These are phyloP conservation scores for Parapristionchus giblindavisi DNA, from an alignment of 2,888 invertebrate species.

Conservation along the genomic window DNA sequence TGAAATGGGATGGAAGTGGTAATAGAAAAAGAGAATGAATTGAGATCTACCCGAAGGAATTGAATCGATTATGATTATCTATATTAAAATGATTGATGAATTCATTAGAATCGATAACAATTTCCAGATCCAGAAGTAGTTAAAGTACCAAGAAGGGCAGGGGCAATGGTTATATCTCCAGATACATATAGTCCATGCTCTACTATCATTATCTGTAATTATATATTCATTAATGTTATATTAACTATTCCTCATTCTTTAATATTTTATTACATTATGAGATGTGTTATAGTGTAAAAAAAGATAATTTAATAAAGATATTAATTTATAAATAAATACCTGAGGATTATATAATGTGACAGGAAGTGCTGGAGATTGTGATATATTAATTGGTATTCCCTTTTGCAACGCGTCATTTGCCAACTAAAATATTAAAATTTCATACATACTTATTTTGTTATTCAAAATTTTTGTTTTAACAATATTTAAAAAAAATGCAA, in stretches of 20 bases:
- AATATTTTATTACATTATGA: neutral
- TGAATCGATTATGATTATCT: neutral
- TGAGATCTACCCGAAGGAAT: neutral
- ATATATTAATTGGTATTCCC: constrained; percentile 61
- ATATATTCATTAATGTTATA: neutral
- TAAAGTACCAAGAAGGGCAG: constrained; percentile 50
- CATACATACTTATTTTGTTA: neutral
- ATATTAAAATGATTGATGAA: neutral
- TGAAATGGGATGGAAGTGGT: neutral
- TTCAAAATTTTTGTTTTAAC: too few species aligned
- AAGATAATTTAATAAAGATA: neutral
- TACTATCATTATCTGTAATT: constrained; percentile 46
- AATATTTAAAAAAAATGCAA: constrained; percentile 3
- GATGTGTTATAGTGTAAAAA: too few species aligned
- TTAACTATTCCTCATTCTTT: too few species aligned
- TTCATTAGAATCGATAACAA: constrained; percentile 35
- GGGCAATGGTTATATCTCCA: constrained; percentile 63
- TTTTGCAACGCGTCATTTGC: constrained; percentile 64
- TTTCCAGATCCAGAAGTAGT: neutral
- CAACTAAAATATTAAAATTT: constrained; percentile 46
- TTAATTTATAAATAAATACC: too few species aligned
- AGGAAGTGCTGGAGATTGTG: constrained; percentile 58
- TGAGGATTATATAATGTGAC: constrained; percentile 62
- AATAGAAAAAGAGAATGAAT: neutral
- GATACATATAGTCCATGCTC: constrained; percentile 66